Evolutionary conservation across 2,888 invertebrate genomes (phyloP), one percentile per base, ranked within the genome.

Genomic region (Blastobasis lacticolella): DNA sequence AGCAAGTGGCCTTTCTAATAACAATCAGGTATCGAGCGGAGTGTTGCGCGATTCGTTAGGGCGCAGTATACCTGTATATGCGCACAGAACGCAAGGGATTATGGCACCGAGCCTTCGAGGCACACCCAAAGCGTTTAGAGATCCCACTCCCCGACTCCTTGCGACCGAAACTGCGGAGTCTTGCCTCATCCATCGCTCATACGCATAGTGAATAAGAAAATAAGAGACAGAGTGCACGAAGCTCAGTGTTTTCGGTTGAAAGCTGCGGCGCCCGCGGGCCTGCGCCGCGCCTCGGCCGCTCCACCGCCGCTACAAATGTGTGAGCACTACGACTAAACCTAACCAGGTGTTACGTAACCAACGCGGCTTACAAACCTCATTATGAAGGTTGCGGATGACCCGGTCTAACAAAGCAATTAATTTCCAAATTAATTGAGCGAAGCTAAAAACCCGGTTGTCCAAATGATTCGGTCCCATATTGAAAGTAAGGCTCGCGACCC

Each of bases 361-460:
- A 1, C 7, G 7, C 40, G 40, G 40, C 7, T 40, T 40, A 68
- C 73, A 73, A 73, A 78, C 73, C 75, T 75, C 67, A 72, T 71
- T 78, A 74, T 57, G 54, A 60, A 67, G 65, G 66, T 62, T 63
- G 61, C 63, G 58, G 64, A 55, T 73, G 75, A 78, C 74, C 75
- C 71, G 65, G 67, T 76, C 70, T 73, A 72, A 67, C 67, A 73
- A 70, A 77, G 69, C 72, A 81, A 85, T 80, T 80, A 77, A 78
- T 81, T 81, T 81, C 75, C 66, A 78, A 82, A 78, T 79, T 81
- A 80, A 81, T 82, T 79, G 74, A 74, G 73, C 74, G 73, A 78
- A 77, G 74, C 68, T 57, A 51, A 68, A 62, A 81, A 85, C 49
- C 85, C 78, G 82, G 85, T 85, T 73, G 60, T 57, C 62, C 66